phyloP scores from a whole-genome alignment of 1,140 invertebrate genomes.

The Watersipora subatra region DNA sequence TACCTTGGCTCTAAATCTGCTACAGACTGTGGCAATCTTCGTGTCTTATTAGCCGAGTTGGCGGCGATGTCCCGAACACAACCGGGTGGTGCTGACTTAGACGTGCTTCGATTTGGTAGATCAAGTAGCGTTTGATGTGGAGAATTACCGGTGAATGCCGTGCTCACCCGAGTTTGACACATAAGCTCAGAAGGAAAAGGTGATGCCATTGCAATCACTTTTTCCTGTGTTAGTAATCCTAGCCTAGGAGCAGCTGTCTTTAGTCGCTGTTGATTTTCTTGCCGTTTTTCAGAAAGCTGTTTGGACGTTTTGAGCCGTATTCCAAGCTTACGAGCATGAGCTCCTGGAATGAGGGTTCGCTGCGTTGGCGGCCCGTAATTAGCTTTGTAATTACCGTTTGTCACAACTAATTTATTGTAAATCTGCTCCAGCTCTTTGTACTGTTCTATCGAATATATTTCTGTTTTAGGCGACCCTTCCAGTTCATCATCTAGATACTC shows the following conservation, averaged over 20 bases:
- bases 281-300: background rate
- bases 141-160: background rate
- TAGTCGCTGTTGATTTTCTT: background rate
- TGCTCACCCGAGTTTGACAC: too few species aligned
- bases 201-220: background rate
- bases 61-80: background rate
- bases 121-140: too few species aligned
- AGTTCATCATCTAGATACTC: too few species aligned
- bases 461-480: too few species aligned
- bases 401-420: background rate
- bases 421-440: background rate
- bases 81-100: background rate
- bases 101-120: background rate
- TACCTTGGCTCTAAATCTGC: background rate
- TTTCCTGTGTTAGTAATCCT: too few species aligned
- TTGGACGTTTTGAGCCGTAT: background rate
- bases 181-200: background rate
- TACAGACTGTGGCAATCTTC: background rate
- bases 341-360: background rate
- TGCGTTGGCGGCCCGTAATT: background rate
- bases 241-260: background rate
- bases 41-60: background rate
- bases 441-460: too few species aligned
- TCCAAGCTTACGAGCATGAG: background rate
- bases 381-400: background rate